These are phyloP conservation scores for Timandra comae DNA, from an alignment of 2,888 invertebrate species.

Conservation along the genomic window DNA sequence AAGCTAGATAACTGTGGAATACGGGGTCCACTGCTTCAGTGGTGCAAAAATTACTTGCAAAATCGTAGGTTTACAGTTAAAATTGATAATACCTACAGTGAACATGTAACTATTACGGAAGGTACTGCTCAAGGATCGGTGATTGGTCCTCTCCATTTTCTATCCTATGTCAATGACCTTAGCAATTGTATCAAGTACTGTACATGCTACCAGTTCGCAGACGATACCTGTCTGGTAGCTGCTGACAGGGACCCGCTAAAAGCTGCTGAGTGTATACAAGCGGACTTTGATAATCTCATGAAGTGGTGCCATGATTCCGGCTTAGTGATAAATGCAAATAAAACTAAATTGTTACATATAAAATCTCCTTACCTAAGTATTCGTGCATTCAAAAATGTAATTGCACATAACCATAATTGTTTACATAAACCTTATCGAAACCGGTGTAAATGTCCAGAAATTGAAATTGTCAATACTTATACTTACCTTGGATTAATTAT, in stretches of 20 bases:
- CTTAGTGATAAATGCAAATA: neutral
- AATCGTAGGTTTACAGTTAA: no score
- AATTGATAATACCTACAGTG: conserved; percentile 1
- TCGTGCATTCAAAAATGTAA: neutral
- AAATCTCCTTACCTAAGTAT: neutral
- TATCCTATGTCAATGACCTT: conserved; percentile 3
- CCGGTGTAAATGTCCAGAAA: neutral
- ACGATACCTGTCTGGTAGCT: neutral
- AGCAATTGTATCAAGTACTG: neutral
- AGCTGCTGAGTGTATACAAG: neutral
- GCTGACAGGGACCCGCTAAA: neutral
- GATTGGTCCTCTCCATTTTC: neutral
- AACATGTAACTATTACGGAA: neutral
- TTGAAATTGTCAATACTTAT: neutral
- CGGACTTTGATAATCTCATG: neutral
- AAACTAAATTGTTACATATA: neutral
- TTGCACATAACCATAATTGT: neutral
- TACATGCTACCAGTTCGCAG: conserved; percentile 1
- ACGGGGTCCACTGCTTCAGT: conserved; percentile 7
- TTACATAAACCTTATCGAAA: neutral
- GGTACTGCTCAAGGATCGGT: conserved; percentile 4
- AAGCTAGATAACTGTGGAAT: conserved; percentile 9
- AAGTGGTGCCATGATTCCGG: conserved; percentile 2
- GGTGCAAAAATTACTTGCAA: conserved; percentile 9
- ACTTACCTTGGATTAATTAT: conserved; percentile 1